Conservation (phyloP, 2,888 invertebrate genomes). For the Xanthorhoe spadicearia region DNA sequence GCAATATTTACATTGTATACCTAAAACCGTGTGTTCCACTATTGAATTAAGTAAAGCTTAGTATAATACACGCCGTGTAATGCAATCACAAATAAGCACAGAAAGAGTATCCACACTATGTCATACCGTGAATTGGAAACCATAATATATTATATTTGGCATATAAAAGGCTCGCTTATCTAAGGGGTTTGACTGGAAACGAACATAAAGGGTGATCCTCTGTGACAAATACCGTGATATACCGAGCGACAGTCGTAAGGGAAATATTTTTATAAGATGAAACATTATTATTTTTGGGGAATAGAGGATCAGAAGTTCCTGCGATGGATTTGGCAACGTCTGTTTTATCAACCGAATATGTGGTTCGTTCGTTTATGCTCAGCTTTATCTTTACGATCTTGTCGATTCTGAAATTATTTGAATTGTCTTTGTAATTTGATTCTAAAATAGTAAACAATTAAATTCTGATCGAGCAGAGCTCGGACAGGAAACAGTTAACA, state of each 20-base stretch:
- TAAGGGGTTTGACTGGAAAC: constrained; percentile 85
- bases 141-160: constrained; percentile 86
- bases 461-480: constrained; percentile 62
- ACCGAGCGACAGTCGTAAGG: constrained; percentile 83
- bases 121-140: constrained; percentile 76
- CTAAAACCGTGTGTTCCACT: not conserved
- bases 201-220: constrained; percentile 86
- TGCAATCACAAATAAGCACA: constrained; percentile 11
- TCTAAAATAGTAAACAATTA: constrained; percentile 56
- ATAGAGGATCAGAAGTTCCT: constrained; percentile 77
- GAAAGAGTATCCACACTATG: constrained; percentile 61
- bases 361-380: constrained; percentile 43
- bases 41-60: constrained; percentile 12
- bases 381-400: constrained; percentile 22
- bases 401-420: constrained; percentile 21
- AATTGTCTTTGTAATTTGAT: constrained; percentile 24
- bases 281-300: constrained; percentile 85
- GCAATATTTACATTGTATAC: not conserved
- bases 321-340: constrained; percentile 75
- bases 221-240: constrained; percentile 85
- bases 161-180: constrained; percentile 85
- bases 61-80: constrained; percentile 12
- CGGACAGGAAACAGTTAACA: constrained; percentile 78
- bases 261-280: constrained; percentile 85
- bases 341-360: constrained; percentile 38